Evolutionary conservation across 2,113 vertebrate species (phyloP).

Genomic region (Acrocephalus kingi): DNA sequence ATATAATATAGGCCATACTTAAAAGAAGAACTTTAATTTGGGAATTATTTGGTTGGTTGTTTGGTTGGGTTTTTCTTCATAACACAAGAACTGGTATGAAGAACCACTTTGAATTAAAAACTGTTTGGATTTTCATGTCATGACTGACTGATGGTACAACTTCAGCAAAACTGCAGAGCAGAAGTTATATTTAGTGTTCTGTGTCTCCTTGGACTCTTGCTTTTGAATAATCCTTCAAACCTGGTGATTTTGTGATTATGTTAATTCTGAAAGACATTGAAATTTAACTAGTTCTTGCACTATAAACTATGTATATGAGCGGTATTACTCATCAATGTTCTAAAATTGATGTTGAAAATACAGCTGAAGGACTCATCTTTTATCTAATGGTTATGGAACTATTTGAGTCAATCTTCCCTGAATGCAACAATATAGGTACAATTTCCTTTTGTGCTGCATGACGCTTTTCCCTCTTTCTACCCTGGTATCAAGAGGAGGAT

Average conservation of each 20-base stretch:
- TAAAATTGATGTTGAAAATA: not conserved
- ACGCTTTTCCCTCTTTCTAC: not conserved
- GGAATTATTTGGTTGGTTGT: not conserved
- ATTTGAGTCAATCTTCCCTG: not conserved
- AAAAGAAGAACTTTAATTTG: not conserved
- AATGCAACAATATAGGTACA: not conserved
- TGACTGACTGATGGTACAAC: not conserved
- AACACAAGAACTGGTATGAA: rapidly evolving
- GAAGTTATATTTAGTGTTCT: not conserved
- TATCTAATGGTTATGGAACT: not conserved
- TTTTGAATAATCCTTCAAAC: not conserved
- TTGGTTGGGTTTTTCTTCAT: not conserved
- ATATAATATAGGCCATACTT: too few relatives aligned
- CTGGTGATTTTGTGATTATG: not conserved
- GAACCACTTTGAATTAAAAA: not conserved
- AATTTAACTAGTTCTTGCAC: not conserved
- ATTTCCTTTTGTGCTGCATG: not conserved
- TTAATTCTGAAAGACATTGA: not conserved
- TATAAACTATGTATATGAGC: not conserved
- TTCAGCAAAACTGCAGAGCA: not conserved
- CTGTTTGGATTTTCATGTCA: not conserved
- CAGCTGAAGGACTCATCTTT: not conserved
- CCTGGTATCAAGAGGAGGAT: not conserved
- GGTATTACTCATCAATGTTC: not conserved
- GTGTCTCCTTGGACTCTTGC: not conserved